Percentiles rank a stretch among this genome's conserved stretches.
Conservation (phyloP, 2,797 vertebrate genomes). For the Threskiornis aethiopicus region DNA sequence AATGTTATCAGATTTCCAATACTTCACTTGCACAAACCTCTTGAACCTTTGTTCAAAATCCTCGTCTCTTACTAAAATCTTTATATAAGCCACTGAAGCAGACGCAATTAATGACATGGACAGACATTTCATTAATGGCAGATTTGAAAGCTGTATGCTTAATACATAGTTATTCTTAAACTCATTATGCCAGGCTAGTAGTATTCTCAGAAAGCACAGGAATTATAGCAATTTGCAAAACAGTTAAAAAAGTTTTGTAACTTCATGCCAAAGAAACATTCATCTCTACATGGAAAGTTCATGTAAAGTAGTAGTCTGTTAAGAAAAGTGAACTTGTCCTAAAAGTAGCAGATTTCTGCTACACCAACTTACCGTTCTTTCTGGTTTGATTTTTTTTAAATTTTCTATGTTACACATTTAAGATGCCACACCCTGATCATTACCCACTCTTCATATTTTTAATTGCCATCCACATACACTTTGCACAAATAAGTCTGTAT, state of each 20-base stretch:
- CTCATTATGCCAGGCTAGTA: neutral
- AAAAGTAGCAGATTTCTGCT: neutral
- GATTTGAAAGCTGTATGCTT: neutral
- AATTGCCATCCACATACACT: neutral
- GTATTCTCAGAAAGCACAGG: neutral
- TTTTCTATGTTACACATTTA: neutral
- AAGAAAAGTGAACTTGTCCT: neutral
- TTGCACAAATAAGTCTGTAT: neutral
- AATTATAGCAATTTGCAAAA: neutral
- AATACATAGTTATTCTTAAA: neutral
- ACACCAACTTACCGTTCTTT: neutral
- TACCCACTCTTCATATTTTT: neutral
- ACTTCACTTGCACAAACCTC: neutral
- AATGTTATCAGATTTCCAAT: neutral
- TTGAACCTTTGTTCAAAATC: neutral
- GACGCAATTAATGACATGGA: neutral
- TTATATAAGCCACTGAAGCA: neutral
- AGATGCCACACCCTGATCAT: neutral
- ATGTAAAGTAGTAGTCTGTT: neutral
- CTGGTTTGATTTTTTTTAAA: neutral
- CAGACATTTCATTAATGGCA: neutral
- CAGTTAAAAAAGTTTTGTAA: neutral
- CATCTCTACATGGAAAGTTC: neutral
- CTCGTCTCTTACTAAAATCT: neutral
- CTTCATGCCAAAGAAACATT: neutral